Conservation (phyloP, 2,113 vertebrate species). For the Sinocyclocheilus maitianheensis region DNA sequence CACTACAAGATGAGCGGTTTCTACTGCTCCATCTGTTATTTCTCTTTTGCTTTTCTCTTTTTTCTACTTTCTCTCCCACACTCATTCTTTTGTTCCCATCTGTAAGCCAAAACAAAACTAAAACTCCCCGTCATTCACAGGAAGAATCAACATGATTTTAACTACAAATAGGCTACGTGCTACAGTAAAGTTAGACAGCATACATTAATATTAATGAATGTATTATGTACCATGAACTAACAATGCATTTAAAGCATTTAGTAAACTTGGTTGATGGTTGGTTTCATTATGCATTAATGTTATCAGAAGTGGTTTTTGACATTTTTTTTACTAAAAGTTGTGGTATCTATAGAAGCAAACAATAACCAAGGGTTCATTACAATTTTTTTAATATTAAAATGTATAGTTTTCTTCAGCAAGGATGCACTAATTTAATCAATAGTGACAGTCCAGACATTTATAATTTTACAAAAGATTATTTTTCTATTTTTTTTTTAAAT, state of each 20-base stretch:
- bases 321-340: background rate
- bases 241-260: background rate
- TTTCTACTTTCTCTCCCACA: conserved; percentile 11
- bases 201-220: background rate
- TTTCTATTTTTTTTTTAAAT: background rate
- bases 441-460: background rate
- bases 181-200: background rate
- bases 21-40: conserved; percentile 23
- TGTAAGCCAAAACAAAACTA: background rate
- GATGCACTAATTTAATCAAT: background rate
- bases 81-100: conserved; percentile 43
- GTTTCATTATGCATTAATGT: background rate
- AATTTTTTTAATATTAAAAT: no score
- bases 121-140: background rate
- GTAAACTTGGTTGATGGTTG: background rate
- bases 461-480: background rate
- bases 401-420: background rate
- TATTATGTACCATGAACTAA: background rate
- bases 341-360: background rate
- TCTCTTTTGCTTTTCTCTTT: conserved; percentile 12
- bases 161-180: background rate
- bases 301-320: background rate
- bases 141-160: background rate
- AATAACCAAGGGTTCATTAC: background rate
- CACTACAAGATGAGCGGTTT: conserved; percentile 37